Percentiles rank a stretch among this genome's conserved stretches.
Conservation (phyloP, 1,140 invertebrate species). For the Marisa cornuarietis region DNA sequence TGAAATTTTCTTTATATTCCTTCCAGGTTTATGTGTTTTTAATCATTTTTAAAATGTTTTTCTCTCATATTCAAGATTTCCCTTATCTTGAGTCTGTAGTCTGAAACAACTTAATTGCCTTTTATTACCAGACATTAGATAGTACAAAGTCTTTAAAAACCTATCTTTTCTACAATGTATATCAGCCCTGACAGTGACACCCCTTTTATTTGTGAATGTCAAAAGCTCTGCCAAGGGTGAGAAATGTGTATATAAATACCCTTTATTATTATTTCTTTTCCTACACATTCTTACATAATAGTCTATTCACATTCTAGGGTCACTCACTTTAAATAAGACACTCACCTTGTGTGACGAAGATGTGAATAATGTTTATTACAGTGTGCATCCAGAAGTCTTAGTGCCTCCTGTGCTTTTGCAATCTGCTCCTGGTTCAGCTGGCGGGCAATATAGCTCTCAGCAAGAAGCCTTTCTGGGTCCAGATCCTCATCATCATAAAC, state of each 20-base stretch:
- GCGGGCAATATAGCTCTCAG: constrained; percentile 39
- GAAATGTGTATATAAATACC: too few species aligned
- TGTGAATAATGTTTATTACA: constrained; percentile 4
- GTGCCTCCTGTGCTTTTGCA: constrained; percentile 35
- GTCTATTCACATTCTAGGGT: neutral
- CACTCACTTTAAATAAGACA: neutral
- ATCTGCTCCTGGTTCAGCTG: constrained; percentile 44
- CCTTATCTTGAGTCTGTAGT: too few species aligned
- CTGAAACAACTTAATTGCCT: too few species aligned
- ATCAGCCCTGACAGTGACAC: too few species aligned
- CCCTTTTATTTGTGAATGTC: too few species aligned
- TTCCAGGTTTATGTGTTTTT: neutral
- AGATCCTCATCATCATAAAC: constrained; percentile 16
- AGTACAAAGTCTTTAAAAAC: too few species aligned
- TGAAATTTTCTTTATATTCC: neutral
- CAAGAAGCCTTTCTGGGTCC: constrained; percentile 38
- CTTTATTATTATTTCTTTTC: too few species aligned
- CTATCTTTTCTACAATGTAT: too few species aligned
- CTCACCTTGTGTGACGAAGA: neutral
- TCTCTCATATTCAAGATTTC: too few species aligned
- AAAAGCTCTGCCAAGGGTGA: neutral
- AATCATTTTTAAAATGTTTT: too few species aligned
- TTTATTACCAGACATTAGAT: too few species aligned
- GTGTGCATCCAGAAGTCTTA: constrained; percentile 30
- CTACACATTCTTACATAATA: neutral